These are phyloP conservation scores for Brachionus sp. DNA, from an alignment of 1,140 invertebrate genomes.

Conservation along the genomic window DNA sequence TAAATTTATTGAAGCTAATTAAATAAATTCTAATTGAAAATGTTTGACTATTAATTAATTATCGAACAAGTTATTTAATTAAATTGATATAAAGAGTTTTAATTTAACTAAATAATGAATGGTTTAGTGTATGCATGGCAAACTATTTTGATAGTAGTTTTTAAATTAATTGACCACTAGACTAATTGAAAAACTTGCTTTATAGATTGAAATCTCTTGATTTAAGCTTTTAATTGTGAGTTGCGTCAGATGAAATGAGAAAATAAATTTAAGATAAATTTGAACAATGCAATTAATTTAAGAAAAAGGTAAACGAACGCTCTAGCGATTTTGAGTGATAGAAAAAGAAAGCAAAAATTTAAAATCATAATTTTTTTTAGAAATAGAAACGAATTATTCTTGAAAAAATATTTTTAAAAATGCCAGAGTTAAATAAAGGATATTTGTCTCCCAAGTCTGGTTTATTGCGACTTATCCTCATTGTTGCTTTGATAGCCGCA, in stretches of 20 bases:
- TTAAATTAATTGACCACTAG: not conserved
- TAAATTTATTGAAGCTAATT: too few species aligned
- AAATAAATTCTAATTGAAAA: too few species aligned
- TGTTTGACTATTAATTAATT: too few species aligned
- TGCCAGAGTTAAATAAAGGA: conserved; percentile 3
- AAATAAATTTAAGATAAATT: not conserved
- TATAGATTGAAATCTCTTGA: not conserved
- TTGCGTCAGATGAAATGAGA: not conserved
- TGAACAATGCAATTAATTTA: not conserved
- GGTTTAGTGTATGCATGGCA: not conserved
- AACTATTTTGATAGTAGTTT: not conserved
- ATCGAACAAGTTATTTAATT: too few species aligned
- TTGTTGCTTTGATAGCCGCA: not conserved
- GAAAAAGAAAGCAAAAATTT: not conserved
- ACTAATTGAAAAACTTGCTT: not conserved
- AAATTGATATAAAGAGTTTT: too few species aligned
- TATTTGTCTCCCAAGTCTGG: not conserved
- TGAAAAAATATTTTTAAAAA: not conserved
- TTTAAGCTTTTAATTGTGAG: not conserved
- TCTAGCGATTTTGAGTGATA: conserved; percentile 12
- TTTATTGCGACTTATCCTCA: not conserved
- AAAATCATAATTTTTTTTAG: not conserved
- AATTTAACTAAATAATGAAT: too few species aligned
- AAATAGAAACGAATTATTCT: not conserved
- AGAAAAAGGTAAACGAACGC: conserved; percentile 11